Base-by-base conservation (phyloP, 2,888 invertebrate species). In the Hirtodrosophila cameraria region DNA sequence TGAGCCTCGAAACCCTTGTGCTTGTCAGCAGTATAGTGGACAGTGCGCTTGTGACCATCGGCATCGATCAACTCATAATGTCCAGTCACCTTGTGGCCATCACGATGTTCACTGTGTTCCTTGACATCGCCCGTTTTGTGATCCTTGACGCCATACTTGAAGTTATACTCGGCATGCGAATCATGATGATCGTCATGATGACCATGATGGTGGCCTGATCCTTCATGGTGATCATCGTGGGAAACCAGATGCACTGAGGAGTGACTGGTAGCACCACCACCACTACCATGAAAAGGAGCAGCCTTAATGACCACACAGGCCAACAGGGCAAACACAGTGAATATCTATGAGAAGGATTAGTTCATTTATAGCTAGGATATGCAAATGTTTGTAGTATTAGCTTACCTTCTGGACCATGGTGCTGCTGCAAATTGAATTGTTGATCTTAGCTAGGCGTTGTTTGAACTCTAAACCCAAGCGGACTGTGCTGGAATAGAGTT, bases 61-160 rank as follows among this genome's bases (percentile, higher is more conserved):
- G 87, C 85, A 49, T 88, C 88, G 58, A 87, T 80, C 77, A 88
- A 73, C 84, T 88, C 87, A 49, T 88, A 88, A 42, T 88, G 86
- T 52, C 87, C 87, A 71, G 82, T 71, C 54, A 88, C 87, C 74
- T 86, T 82, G 63, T 88, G 78, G 45, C 87, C 88, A 31, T 88
- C 75, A 18, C 88, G 78, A 9, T 74, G 41, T 52, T 88, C 87
- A 39, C 75, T 84, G 28, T 81, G 82, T 16, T 69, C 67, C 69
- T 88, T 84, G n/a, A 83, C 55, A 48, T 88, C 87, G 53, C 88
- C 87, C 1, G 88, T 87, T 49, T 88, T 86, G 50, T 75, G 68
- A 46, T 88, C 88, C 67, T 83, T 75, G 23, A 88, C 87, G 18
- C 88, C 87, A 18, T 88, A 87, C 12, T 65, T 62, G 68, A 88